These are phyloP conservation scores for Deilephila elpenor DNA, from an alignment of 2,888 invertebrate genomes.

Conservation along the genomic window DNA sequence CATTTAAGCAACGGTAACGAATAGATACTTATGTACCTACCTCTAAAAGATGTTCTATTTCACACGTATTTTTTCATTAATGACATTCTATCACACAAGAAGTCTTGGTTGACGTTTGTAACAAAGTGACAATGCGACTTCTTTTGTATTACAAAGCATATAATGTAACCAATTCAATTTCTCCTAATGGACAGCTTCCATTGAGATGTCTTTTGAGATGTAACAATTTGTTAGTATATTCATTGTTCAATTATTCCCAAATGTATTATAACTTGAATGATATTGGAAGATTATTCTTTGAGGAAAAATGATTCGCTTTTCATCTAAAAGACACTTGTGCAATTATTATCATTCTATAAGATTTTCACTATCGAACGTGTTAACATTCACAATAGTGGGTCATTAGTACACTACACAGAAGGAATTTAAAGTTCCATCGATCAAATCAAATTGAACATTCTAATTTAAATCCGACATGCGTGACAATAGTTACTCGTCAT, in stretches of 20 bases:
- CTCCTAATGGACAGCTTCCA: conserved; percentile 1
- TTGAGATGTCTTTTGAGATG: conserved; percentile 11
- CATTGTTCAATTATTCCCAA: conserved; percentile 11
- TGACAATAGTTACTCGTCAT: conserved; percentile 35
- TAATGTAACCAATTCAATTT: conserved; percentile 6
- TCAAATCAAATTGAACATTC: conserved; percentile 33
- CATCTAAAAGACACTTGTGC: neutral
- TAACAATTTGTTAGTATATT: neutral
- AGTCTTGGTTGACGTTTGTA: neutral
- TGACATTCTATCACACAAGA: neutral
- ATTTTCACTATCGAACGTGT: neutral
- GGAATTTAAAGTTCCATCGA: conserved; percentile 11
- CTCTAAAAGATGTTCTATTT: neutral
- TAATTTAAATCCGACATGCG: conserved; percentile 33
- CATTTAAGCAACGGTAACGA: neutral
- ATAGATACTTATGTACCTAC: neutral
- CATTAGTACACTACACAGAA: neutral
- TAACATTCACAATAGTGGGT: conserved; percentile 5
- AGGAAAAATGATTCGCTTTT: neutral
- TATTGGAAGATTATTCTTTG: neutral
- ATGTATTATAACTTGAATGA: neutral
- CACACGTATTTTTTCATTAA: neutral
- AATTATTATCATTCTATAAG: neutral
- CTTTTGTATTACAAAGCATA: neutral
- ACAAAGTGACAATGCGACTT: neutral